phyloP scores from a whole-genome alignment of 35 echinoderm and acorn worm genomes.

The Amphiura filiformis region DNA sequence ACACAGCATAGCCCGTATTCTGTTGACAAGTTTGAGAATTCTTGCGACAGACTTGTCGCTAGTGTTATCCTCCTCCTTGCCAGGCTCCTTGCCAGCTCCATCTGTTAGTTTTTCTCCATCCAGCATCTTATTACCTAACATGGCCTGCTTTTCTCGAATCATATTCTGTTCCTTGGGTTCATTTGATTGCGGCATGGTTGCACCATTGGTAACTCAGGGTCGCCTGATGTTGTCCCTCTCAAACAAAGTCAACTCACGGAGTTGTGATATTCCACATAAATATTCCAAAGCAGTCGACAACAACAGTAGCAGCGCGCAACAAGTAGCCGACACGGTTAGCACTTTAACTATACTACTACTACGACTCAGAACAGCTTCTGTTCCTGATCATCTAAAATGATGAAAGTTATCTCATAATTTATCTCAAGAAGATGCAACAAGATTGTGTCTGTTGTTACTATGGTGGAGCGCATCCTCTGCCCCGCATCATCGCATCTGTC shows the following conservation, averaged over 20 bases:
- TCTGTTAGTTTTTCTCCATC: background rate
- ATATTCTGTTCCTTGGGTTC: slow-evolving; percentile 5
- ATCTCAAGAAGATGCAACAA: background rate
- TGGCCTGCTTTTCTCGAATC: background rate
- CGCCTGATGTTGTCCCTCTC: background rate
- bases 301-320: background rate
- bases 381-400: too few relatives aligned
- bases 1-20: background rate
- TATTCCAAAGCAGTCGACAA: background rate
- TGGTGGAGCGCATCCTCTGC: background rate
- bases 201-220: background rate
- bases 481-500: background rate
- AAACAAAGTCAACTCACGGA: background rate
- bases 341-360: background rate
- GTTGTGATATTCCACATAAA: slow-evolving; percentile 3
- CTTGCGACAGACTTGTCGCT: background rate
- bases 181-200: background rate
- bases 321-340: background rate
- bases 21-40: background rate
- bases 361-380: too few relatives aligned
- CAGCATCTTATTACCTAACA: background rate
- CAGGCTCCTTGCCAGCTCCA: background rate
- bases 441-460: background rate
- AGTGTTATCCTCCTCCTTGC: background rate
- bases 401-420: background rate